Base-by-base conservation (phyloP, 2,888 invertebrate genomes). In the Caenorhabditis zanzibari region DNA sequence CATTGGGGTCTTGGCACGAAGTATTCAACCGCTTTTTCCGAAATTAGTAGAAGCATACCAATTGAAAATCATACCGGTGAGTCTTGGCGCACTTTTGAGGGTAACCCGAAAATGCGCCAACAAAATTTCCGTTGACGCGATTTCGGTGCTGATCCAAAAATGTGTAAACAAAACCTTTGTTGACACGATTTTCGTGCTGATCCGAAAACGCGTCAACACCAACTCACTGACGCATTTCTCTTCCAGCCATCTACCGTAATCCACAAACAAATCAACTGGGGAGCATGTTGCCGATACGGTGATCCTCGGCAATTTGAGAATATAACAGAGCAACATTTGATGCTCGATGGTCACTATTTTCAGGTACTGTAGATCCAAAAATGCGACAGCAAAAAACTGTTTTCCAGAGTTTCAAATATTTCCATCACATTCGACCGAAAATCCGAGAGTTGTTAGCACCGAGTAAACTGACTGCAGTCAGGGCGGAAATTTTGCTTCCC, bases 351-450 rank as follows among this genome's bases (percentile, higher is more conserved):
- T 9, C 76, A 76, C 58, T 82, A 82, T 28, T 81, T 81, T 44
- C 69, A 69, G 58, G 74, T 69, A 38, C 14, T 16, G 14, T n/a
- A 19, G 47, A 47, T 6, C n/a, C 22, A 14, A 26, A 59, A 74
- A 24, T 16, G 52, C 35, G 38, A 19, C 52, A 52, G 14, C 52
- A 10, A 26, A 32, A 32, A 32, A 32, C 32, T 54, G n/a, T n/a
- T n/a, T 72, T 85, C 35, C 72, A 85, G 82, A 85, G 85, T 38
- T 82, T 44, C 85, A 85, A 85, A 59, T 85, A 85, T 35, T 85
- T 85, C 35, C 47, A 77, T 24, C 85, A 85, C 41, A 44, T 85
- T 2, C 63, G 79, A 12, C 44, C 68, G n/a, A 35, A 73, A 35
- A 52, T 85, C 9, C 61, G 80, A 10, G n/a, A 73, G 35, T 80